Evolutionary conservation across 2,113 vertebrate genomes (phyloP).

Genomic region (Pungitius pungitius): DNA sequence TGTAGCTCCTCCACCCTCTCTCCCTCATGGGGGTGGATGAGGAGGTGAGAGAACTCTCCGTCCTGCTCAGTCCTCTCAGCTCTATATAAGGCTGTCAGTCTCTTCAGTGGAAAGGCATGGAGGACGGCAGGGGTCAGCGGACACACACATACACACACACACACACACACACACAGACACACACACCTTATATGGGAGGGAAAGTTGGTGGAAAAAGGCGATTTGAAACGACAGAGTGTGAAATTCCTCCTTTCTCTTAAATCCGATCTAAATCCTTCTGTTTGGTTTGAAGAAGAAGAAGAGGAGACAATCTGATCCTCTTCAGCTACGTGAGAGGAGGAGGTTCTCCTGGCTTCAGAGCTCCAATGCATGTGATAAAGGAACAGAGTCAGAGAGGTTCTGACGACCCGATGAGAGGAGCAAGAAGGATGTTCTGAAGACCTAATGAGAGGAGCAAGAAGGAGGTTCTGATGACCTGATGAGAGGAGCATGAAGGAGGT

Average conservation of each 20-base stretch:
- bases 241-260: constrained; percentile 58
- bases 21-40: no score
- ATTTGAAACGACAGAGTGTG: constrained; percentile 52
- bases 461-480: no score
- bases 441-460: no score
- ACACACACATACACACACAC: background rate
- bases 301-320: no score
- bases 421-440: no score
- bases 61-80: constrained; percentile 2
- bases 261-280: constrained; percentile 48
- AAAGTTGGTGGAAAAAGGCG: constrained; percentile 60
- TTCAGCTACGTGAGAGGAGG: no score
- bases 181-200: constrained; percentile 57
- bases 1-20: background rate
- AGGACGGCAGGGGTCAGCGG: constrained; percentile 36
- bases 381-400: no score
- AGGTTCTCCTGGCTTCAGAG: no score
- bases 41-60: background rate
- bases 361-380: no score
- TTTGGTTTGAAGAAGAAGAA: constrained; percentile 41
- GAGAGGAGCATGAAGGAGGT: no score
- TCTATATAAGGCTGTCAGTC: constrained; percentile 60
- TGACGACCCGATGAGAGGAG: no score
- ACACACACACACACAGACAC: constrained; percentile 17
- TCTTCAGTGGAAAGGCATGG: constrained; percentile 28